Base-by-base conservation (phyloP, 1,140 invertebrate genomes). In the Kradibia gibbosae region DNA sequence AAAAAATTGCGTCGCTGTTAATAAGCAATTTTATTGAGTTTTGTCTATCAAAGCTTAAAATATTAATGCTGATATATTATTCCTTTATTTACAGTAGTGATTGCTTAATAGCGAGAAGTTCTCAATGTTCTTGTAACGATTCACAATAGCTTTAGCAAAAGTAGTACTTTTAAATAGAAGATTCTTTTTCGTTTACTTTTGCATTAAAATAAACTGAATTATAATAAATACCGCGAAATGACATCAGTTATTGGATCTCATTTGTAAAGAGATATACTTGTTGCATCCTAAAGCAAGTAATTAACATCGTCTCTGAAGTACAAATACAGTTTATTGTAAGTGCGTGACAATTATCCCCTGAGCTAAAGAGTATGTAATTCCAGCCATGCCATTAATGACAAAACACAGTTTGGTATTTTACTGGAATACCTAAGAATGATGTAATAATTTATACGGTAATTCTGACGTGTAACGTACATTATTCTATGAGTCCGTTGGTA, bases 1-100 rank as follows among this genome's bases (percentile, higher is more conserved):
- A 50, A 78, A 65, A 36, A 17, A 22, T 36, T 15, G 4, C 7
- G 62, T 20, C 36, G 62, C 22, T 42, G 75, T 42, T 78, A 78
- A 78, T 78, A 78, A 78, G 60, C 60, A 50, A 45, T 48, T 78
- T 78, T 28, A 62, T 39, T 36, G 73, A 22, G 28, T 57, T 60
- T 50, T 13, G 31, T 15, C 39, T 36, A 67, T 67, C 34, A 22
- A 22, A 2, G 62, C 34, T 67, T n/a, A 67, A 67, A 67, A 67
- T 67, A 22, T 39, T 67, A 25, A 72, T 42, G 70, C 22, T 42
- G 25, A 72, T 11, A 50, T 20, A 39, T 22, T 67, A 67, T 67
- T 10, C 34, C 62, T 67, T 67, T 67, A 28, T 67, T 67, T 67
- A 67, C 62, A 67, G 11, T 36, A 8, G 17, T 17, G 0, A 22